Evolutionary conservation across 2,888 invertebrate genomes (phyloP), one percentile per base, ranked within the genome.

Genomic region (Polydrusus pterygomalis): DNA sequence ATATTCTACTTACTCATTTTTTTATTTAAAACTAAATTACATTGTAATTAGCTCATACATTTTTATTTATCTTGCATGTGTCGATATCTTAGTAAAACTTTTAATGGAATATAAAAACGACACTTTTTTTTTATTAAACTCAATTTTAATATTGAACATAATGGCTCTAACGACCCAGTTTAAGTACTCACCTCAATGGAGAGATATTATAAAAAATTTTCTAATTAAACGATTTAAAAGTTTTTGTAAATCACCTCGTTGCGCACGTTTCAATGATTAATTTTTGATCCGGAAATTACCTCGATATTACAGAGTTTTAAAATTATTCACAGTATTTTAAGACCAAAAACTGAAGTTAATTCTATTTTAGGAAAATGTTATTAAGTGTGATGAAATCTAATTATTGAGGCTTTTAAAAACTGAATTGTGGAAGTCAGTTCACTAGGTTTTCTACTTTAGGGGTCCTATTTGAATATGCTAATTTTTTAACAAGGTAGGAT

Each of bases 271-370:
- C 13, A 47, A 47, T 17, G 17, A 47, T 15, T 47, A 47, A 47
- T 47, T 47, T 47, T 6, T 17, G 47, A 47, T 47, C 47, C 47
- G 47, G 47, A 47, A 17, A 47, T 47, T 47, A 47, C 47, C 47
- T 17, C n/a, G 17, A 47, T 47, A 17, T 17, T 17, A 9, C 17
- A 47, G 17, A 17, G 17, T 47, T 47, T 47, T 47, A 17, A 47
- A 17, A 17, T 15, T 47, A 47, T 17, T n/a, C 8, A 17, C 0
- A 17, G 17, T 47, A 47, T 47, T 47, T 47, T 47, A n/a, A 47
- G 47, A 17, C 45, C 45, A n/a, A 34, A n/a, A 34, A 34, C n/a
- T 13, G 8, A 47, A 47, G n/a, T 47, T 47, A 17, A 15, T 3
- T 17, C 17, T 15, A 47, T 47, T 47, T 17, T 8, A 8, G 15